phyloP scores from a whole-genome alignment of 1,140 invertebrate species.

The Nebria ingens region DNA sequence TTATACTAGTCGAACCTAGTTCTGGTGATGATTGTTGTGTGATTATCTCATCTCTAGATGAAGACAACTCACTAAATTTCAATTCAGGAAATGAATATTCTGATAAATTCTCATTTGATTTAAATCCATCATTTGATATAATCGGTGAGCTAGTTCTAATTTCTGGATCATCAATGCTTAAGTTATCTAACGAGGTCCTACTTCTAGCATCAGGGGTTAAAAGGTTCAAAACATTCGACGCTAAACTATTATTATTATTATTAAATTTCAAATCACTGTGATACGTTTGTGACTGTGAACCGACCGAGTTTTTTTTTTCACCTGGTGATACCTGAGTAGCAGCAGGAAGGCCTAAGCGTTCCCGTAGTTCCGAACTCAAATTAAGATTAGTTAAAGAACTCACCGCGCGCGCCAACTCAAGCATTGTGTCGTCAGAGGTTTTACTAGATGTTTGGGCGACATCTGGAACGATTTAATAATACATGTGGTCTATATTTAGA shows the following conservation, averaged over 20 bases:
- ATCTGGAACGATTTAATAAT: background rate
- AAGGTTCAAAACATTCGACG: background rate
- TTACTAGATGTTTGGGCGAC: background rate
- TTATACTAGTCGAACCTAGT: too few species aligned
- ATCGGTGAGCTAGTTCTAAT: too few species aligned
- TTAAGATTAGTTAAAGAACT: slow-evolving; percentile 6
- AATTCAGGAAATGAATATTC: too few species aligned
- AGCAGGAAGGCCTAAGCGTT: background rate
- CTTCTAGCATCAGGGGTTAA: background rate
- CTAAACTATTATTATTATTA: background rate
- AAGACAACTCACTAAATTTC: too few species aligned
- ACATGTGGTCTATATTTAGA: too few species aligned
- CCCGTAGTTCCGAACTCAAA: background rate
- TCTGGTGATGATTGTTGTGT: too few species aligned
- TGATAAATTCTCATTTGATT: background rate
- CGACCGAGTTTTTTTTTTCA: background rate
- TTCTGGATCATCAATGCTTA: background rate
- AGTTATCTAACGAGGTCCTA: background rate
- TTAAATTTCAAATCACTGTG: background rate
- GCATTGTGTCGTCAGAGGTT: background rate
- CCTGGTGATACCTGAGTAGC: background rate
- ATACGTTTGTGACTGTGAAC: background rate
- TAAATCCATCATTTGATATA: too few species aligned
- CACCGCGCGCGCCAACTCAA: background rate
- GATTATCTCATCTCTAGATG: background rate